Evolutionary conservation across 2,113 vertebrate species (phyloP).

Genomic region (Chitala chitala): DNA sequence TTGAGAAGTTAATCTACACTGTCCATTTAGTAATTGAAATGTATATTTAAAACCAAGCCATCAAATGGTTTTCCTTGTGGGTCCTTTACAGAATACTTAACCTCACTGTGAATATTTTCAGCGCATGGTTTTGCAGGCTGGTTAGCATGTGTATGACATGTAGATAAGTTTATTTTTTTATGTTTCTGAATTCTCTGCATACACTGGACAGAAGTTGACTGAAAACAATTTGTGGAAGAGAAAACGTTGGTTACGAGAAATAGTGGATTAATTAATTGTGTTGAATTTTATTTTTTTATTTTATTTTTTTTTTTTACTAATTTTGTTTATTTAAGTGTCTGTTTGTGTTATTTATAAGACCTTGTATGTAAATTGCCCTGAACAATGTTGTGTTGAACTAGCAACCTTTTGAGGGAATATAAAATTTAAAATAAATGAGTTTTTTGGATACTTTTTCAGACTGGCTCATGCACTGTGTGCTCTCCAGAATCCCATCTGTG

Average conservation of each 20-base stretch:
- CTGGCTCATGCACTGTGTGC: not conserved
- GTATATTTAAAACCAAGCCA: not conserved
- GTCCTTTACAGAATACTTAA: not conserved
- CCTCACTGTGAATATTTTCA: slow-evolving; percentile 6
- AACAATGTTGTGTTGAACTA: not conserved
- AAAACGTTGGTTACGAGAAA: not conserved
- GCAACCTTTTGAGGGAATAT: not conserved
- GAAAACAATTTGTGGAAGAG: not conserved
- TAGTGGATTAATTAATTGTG: not conserved
- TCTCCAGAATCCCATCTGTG: too few species aligned
- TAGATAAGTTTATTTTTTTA: not conserved
- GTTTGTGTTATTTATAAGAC: slow-evolving; percentile 9
- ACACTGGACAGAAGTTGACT: not conserved
- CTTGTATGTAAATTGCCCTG: slow-evolving; percentile 5
- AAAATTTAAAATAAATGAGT: not conserved
- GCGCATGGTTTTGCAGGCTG: not conserved
- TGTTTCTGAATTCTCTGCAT: not conserved
- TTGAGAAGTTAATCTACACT: not conserved
- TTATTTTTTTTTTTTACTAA: not conserved
- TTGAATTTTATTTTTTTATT: not conserved
- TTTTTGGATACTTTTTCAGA: slow-evolving; percentile 9
- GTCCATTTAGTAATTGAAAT: not conserved
- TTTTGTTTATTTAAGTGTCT: not conserved
- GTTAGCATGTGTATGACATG: not conserved
- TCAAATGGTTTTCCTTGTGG: not conserved